Evolutionary conservation across 2,797 vertebrate genomes (phyloP).

Genomic region (Chloroceryle amazona): DNA sequence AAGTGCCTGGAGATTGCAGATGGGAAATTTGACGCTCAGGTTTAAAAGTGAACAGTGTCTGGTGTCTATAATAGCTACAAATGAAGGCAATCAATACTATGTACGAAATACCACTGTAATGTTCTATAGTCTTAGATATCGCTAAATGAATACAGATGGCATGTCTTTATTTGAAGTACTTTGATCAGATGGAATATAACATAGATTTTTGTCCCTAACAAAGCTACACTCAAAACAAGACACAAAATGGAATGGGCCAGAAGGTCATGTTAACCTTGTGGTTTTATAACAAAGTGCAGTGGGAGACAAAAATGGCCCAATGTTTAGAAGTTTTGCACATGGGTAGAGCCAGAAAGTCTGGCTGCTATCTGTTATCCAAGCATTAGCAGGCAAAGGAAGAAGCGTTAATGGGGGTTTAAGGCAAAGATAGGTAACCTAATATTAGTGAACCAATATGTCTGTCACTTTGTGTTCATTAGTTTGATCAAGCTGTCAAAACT

Average conservation of each 20-base stretch:
- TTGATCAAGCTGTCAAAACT: constrained; percentile 81
- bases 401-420: constrained; percentile 81
- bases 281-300: constrained; percentile 86
- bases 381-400: constrained; percentile 80
- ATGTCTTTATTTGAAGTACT: constrained; percentile 76
- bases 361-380: constrained; percentile 83
- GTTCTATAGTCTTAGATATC: constrained; percentile 83
- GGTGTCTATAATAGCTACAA: constrained; percentile 82
- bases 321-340: constrained; percentile 85
- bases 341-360: constrained; percentile 92
- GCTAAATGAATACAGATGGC: constrained; percentile 85
- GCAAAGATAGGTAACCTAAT: constrained; percentile 81
- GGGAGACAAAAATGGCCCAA: constrained; percentile 81
- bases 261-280: constrained; percentile 90
- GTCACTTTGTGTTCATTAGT: constrained; percentile 79
- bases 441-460: constrained; percentile 77
- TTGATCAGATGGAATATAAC: constrained; percentile 85
- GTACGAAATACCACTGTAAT: constrained; percentile 79
- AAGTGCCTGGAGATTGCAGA: constrained; percentile 68
- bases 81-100: constrained; percentile 86
- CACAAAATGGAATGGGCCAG: constrained; percentile 73
- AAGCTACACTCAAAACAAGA: constrained; percentile 72
- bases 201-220: constrained; percentile 84
- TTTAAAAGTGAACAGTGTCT: constrained; percentile 78
- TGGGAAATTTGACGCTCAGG: constrained; percentile 78